A percentile compares a stretch with the other conserved stretches of the same genome.
Evolutionary conservation across 1,140 invertebrate species (phyloP).

Genomic region (Teleogryllus occipitalis): DNA sequence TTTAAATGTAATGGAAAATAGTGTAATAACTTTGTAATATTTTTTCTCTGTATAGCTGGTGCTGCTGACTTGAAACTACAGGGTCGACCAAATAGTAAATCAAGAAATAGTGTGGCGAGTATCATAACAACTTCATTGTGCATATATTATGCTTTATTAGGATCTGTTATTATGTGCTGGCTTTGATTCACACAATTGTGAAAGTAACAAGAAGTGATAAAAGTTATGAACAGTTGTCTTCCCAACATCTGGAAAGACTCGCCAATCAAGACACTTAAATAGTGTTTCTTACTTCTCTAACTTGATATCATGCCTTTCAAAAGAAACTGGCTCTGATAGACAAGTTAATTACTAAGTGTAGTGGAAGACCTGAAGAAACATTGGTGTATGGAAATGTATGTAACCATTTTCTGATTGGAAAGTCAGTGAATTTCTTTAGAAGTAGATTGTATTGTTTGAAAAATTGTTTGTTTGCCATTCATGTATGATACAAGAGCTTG

Average conservation of each 20-base stretch:
- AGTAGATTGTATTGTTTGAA: background rate
- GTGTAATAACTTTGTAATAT: background rate
- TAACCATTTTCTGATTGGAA: constrained; percentile 2
- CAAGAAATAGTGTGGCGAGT: background rate
- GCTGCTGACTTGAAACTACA: background rate
- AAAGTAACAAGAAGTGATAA: background rate
- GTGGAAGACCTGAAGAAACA: background rate
- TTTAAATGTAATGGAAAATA: too few relatives aligned
- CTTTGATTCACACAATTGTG: background rate
- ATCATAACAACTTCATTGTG: background rate
- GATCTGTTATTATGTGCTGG: background rate
- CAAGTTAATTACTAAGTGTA: background rate
- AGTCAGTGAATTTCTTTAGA: constrained; percentile 2
- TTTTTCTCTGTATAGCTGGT: background rate
- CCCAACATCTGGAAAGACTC: constrained; percentile 3
- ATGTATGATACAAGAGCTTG: background rate
- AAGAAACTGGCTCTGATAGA: background rate
- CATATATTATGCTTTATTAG: background rate
- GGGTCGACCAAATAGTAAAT: background rate
- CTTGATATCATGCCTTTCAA: background rate
- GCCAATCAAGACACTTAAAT: background rate
- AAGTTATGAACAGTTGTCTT: background rate
- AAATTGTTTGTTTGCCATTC: background rate
- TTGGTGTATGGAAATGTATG: background rate
- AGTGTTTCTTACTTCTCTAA: background rate